Evolutionary conservation across 1,140 invertebrate genomes (phyloP), one percentile per base, ranked within the genome.

Genomic region (Drosophila insularis): DNA sequence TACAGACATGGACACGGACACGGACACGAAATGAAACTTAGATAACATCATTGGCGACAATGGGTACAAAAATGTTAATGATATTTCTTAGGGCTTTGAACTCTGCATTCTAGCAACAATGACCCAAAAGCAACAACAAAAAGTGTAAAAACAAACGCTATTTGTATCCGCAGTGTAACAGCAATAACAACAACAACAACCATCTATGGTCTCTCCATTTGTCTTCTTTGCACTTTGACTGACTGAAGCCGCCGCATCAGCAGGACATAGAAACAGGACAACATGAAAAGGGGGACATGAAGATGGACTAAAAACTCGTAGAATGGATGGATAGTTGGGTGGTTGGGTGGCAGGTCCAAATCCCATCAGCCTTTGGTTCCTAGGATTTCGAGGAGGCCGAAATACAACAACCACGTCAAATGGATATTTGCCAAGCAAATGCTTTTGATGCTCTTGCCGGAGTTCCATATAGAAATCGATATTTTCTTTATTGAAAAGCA

Each of bases 31-130:
- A 31, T 27, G 55, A 56, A 27, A 14, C 55, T 56, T 56, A 50
- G 43, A 50, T 50, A 50, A 50, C 43, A 50, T 50, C 43, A 50
- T 21, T 50, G 43, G 43, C 43, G 43, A 50, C 43, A 50, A 50
- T 50, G 43, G 43, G 43, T 50, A 50, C 43, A 50, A 50, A 50
- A 50, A 50, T 50, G 43, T 50, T 50, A 50, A 50, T 50, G 43
- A 50, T 50, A 50, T 50, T 50, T 50, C 27, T 50, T 8, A 50
- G 43, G 43, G 43, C 43, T 50, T 50, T 50, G 43, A 50, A 50
- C 43, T 50, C 43, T 10, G 43, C 43, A 50, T 50, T 50, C 43
- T 19, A 50, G 19, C 43, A 50, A 19, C 43, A 50, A 50, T 50
- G 43, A 50, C 43, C 43, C 43, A 50, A 50, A 50, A 50, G 10